Base-by-base conservation (phyloP, 2,113 vertebrate genomes). In the Delphinapterus leucas region DNA sequence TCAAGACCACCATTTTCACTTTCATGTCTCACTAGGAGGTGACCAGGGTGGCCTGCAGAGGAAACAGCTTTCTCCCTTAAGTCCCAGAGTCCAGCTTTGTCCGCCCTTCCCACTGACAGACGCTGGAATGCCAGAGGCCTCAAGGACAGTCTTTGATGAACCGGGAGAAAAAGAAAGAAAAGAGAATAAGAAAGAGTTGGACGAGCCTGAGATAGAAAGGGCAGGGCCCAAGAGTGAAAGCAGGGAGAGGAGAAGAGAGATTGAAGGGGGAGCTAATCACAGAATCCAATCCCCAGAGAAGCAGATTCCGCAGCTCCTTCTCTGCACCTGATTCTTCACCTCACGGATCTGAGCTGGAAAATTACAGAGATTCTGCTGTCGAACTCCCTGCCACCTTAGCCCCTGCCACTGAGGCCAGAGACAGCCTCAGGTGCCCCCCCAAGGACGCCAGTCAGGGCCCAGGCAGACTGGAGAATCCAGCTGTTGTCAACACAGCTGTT, bases 11-110 rank as follows among this genome's bases (percentile, higher is more conserved):
- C 10, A 3, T 8, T 14, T 12, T 63, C 38, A 18, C 9, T 15
- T 2, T 33, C 41, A 20, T 6, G 0, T 2, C 20, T 31, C 6
- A 0, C 8, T 3, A 17, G 36, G 20, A 1, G 3, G 55, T 0
- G 23, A 14, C 3, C 17, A 3, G 18, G 44, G 26, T 6, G 36
- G 20, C 4, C 0, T 1, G 1, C 0, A 18, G 31, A 2, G 14
- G 79, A 14, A 1, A 25, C 13, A 23, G 53, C 12, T 86, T 25
- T 36, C 77, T 23, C 14, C 38, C 58, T n/a, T 23, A 21, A 14
- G 8, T 26, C 33, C 41, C 23, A 10, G 14, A n/a, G 21, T 3
- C 60, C 8, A 18, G 33, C 28, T 31, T 10, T 6, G 9, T 33
- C 53, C 0, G 26, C 36, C 70, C 5, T 38, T 61, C 47, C 60